Conservation (phyloP, 1,140 invertebrate species). For the Argopecten irradians region DNA sequence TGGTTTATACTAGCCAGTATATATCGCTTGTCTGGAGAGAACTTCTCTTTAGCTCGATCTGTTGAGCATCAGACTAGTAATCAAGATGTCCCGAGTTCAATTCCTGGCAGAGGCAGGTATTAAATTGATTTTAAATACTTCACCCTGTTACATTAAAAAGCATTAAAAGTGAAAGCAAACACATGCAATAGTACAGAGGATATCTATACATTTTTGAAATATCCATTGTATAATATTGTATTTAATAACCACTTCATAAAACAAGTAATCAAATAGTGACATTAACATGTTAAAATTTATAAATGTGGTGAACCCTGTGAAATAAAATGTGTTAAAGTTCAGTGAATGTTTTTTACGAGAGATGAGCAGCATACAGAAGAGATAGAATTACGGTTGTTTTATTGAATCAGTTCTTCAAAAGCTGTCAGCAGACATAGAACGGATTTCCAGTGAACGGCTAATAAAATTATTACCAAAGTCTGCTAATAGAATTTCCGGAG, state of each 20-base stretch:
- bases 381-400: background rate
- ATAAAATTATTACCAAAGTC: slow-evolving; percentile 6
- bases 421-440: background rate
- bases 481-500: slow-evolving; percentile 4
- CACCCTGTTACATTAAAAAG: too few species aligned
- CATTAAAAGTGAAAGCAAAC: too few species aligned
- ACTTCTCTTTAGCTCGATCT: too few species aligned
- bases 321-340: background rate
- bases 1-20: too few species aligned
- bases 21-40: too few species aligned
- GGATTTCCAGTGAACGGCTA: background rate
- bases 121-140: too few species aligned
- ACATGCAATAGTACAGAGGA: too few species aligned
- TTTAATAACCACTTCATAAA: background rate
- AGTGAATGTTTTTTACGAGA: background rate
- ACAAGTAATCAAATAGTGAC: background rate
- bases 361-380: background rate
- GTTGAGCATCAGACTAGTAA: too few species aligned
- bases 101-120: too few species aligned
- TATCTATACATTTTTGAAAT: too few species aligned
- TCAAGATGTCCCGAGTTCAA: too few species aligned
- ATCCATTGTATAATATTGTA: background rate
- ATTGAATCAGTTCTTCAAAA: slow-evolving; percentile 18
- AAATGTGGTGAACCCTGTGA: background rate
- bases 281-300: background rate